A percentile compares a stretch with the other conserved stretches of the same genome.
Evolutionary conservation across 2,797 vertebrate genomes (phyloP).

Genomic region (Neosilurus mollespiculum): DNA sequence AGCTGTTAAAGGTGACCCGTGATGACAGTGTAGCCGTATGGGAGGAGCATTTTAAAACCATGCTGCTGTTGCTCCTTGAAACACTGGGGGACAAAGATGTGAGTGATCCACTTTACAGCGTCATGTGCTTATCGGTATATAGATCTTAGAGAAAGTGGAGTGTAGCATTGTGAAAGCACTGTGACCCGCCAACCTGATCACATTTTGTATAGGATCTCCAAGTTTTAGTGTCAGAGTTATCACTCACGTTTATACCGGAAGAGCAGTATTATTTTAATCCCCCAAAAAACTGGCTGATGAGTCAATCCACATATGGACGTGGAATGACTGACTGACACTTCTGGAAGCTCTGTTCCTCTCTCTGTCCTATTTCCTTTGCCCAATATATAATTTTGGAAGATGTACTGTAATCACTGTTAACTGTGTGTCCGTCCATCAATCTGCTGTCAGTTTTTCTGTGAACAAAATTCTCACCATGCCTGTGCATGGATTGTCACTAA

Average conservation of each 20-base stretch:
- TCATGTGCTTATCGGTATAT: neutral
- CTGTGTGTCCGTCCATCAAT: too few species aligned
- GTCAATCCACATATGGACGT: neutral
- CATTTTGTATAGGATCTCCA: neutral
- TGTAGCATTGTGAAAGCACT: too few species aligned
- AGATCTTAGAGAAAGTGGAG: neutral
- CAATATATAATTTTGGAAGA: too few species aligned
- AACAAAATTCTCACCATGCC: too few species aligned
- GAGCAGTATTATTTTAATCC: neutral
- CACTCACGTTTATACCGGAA: neutral
- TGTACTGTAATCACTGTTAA: too few species aligned
- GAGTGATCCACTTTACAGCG: conserved; percentile 43
- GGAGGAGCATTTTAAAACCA: conserved; percentile 98
- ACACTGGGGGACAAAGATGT: conserved; percentile 93
- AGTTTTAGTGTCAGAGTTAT: neutral
- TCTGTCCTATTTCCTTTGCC: too few species aligned
- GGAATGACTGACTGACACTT: neutral
- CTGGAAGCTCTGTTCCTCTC: too few species aligned
- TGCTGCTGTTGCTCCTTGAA: conserved; percentile 91
- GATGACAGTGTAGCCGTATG: conserved; percentile 89
- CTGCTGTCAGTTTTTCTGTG: too few species aligned
- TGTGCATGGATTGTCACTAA: too few species aligned
- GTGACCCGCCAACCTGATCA: neutral
- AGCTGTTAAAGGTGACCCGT: conserved; percentile 89
- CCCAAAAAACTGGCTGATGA: neutral